Evolutionary conservation across 1,140 invertebrate genomes (phyloP), one percentile per base, ranked within the genome.

Genomic region (Drosophila eugracilis): DNA sequence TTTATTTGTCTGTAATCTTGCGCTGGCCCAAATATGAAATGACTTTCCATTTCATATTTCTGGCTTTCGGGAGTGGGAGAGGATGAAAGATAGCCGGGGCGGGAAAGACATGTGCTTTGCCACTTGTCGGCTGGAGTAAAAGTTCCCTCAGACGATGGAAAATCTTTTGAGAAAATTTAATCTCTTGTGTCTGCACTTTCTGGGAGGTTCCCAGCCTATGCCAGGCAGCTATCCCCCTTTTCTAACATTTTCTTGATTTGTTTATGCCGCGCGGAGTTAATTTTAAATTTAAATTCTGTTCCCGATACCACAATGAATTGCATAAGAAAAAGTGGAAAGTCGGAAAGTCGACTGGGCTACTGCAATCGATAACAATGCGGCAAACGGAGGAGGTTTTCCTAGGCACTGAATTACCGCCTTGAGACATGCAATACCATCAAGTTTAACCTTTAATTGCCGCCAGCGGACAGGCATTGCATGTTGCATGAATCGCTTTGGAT

Each of bases 371-470:
- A 44, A 54, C 58, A 59, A 37, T 80, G 78, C 78, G 47, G 37
- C 54, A 78, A 50, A 49, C 10, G 39, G 39, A 42, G 45, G 22
- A 17, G 30, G 62, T 42, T 55, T 69, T 42, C 34, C 63, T 66
- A 34, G 37, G 28, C 37, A 17, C 17, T 42, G 47, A 42, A 59
- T 69, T 50, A 83, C 50, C 60, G 74, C 28, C 57, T 34, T 60
- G 53, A 50, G 65, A 69, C 79, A 83, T 78, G 79, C 69, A 62
- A 79, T 39, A 36, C 75, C 52, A 42, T 44, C 26, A 57, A 63
- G 79, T 75, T 79, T 79, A 71, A 78, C 70, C 79, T 85, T 83
- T 83, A 70, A 83, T 83, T 60, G 47, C 45, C 52, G 44, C 48
- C 42, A 44, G 45, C 48, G 53, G 30, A 49, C 54, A 30, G 58